phyloP scores from a whole-genome alignment of 2,113 vertebrate species.

The Leucopsar rothschildi region DNA sequence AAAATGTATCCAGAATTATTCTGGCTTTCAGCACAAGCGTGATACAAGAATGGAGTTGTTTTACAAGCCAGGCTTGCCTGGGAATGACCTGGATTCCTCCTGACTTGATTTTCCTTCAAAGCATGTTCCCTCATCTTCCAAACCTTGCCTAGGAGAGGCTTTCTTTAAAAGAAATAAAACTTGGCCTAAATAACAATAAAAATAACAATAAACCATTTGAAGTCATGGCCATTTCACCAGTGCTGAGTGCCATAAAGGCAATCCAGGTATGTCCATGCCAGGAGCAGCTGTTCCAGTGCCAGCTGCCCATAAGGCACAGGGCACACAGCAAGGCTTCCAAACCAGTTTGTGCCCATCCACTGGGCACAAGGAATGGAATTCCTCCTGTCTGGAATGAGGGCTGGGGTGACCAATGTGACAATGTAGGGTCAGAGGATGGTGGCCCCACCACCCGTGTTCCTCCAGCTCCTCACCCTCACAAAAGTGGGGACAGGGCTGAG shows the following conservation, averaged over 20 bases:
- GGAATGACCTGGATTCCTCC: neutral
- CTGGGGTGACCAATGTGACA: neutral
- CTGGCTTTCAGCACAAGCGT: neutral
- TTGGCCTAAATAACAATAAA: neutral
- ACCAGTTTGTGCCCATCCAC: fast-evolving
- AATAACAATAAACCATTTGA: neutral
- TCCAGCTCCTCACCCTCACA: neutral
- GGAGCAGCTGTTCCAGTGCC: neutral
- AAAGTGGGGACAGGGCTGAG: neutral
- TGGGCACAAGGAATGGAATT: neutral
- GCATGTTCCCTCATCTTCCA: neutral
- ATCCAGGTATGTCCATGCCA: fast-evolving
- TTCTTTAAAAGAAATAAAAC: neutral
- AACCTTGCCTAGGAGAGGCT: neutral
- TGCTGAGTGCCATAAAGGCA: neutral
- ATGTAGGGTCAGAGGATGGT: neutral
- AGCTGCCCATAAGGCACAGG: fast-evolving
- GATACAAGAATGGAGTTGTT: neutral
- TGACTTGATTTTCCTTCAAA: neutral
- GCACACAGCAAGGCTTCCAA: neutral
- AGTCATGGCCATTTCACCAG: neutral
- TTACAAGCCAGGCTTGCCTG: neutral
- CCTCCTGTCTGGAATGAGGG: neutral
- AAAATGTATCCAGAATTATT: neutral
- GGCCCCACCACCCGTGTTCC: fast-evolving